A percentile compares a stretch with the other conserved stretches of the same genome.
Conservation (phyloP, 2,113 vertebrate genomes). For the Hemibates koningsi region DNA sequence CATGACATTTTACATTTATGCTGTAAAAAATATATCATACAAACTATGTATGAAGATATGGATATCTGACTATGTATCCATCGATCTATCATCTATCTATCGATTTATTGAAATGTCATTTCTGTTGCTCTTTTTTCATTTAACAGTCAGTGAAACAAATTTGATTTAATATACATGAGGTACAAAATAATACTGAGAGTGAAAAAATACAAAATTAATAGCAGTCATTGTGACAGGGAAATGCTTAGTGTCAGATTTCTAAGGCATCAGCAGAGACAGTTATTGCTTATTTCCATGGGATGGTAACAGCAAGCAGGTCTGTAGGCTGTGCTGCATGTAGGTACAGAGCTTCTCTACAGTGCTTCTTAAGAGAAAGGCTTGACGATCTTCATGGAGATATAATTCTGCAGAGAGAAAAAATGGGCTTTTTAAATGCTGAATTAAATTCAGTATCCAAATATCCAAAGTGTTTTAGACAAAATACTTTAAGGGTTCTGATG, state of each 20-base stretch:
- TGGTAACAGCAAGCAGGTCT: background rate
- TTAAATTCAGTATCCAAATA: background rate
- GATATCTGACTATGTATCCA: background rate
- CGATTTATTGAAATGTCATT: background rate
- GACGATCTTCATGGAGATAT: constrained; percentile 97
- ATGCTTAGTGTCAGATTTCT: constrained; percentile 56
- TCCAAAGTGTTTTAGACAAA: background rate
- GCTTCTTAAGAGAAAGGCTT: constrained; percentile 68
- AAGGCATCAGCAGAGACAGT: background rate
- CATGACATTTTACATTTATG: background rate
- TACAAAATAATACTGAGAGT: background rate
- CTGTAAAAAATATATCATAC: background rate
- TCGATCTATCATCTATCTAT: background rate
- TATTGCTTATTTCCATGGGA: background rate
- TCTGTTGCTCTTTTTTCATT: background rate
- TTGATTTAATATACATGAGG: background rate
- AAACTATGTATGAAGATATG: background rate
- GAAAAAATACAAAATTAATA: constrained; percentile 30
- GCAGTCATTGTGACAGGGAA: constrained; percentile 72
- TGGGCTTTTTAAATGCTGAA: background rate
- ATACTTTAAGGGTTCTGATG: background rate
- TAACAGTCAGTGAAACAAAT: background rate
- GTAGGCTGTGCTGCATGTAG: background rate
- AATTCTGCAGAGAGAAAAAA: constrained; percentile 72
- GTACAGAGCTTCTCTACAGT: background rate